A percentile compares a stretch with the other conserved stretches of the same genome.
phyloP scores from a whole-genome alignment of 2,797 vertebrate species.

The Mycteria americana region DNA sequence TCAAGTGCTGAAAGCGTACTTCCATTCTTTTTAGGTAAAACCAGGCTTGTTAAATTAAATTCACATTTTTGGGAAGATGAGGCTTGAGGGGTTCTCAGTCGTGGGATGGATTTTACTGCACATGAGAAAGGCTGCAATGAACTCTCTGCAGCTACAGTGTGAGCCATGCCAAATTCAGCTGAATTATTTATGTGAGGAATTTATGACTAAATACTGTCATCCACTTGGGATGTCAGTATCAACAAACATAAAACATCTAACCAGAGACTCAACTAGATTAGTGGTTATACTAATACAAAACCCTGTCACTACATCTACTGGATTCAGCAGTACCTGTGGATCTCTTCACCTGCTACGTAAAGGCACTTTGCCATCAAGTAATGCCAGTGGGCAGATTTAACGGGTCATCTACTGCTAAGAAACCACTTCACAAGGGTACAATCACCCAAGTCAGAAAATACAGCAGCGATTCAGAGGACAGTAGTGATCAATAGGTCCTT shows the following conservation, averaged over 20 bases:
- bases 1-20: not conserved
- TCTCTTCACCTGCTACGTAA: accelerated
- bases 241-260: not conserved
- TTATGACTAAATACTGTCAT: not conserved
- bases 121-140: not conserved
- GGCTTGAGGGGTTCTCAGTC: not conserved
- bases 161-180: not conserved
- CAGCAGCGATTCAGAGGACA: not conserved
- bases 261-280: not conserved
- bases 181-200: not conserved
- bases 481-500: not conserved
- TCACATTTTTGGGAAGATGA: not conserved
- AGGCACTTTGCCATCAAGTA: not conserved
- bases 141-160: not conserved
- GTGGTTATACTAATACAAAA: not conserved
- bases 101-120: not conserved
- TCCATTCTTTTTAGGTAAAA: not conserved
- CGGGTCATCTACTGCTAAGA: not conserved
- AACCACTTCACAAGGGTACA: not conserved
- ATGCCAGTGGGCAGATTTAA: not conserved
- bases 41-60: constrained; percentile 15
- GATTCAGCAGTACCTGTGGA: not conserved
- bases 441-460: not conserved
- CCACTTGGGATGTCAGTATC: not conserved
- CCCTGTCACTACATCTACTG: not conserved